Conservation (phyloP, 2,797 vertebrate genomes). For the Sebastes kiyomatsui region DNA sequence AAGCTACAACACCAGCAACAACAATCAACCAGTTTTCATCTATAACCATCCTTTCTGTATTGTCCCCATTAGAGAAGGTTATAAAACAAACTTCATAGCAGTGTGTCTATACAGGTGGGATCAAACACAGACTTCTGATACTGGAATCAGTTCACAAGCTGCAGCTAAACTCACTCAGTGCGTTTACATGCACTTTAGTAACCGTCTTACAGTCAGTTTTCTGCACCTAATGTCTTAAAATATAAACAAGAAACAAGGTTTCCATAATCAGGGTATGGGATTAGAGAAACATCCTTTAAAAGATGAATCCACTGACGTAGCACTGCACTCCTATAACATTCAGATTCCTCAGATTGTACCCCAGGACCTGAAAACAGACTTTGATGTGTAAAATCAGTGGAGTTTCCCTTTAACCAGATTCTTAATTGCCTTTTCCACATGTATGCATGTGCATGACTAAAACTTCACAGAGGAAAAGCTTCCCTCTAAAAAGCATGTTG, state of each 20-base stretch:
- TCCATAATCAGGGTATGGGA: background rate
- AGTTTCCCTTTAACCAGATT: background rate
- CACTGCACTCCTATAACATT: background rate
- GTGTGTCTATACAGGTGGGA: background rate
- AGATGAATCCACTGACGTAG: background rate
- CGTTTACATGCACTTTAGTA: background rate
- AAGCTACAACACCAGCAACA: background rate
- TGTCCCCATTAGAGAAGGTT: background rate
- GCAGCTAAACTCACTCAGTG: background rate
- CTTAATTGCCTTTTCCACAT: background rate
- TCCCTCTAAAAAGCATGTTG: background rate
- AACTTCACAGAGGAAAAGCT: background rate
- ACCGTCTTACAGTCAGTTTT: background rate
- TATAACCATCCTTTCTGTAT: background rate
- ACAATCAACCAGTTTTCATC: background rate
- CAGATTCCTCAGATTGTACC: no score
- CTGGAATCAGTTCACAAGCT: background rate
- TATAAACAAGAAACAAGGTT: background rate
- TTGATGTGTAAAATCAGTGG: background rate
- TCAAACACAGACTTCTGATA: background rate
- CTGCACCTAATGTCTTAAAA: background rate
- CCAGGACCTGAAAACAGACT: background rate
- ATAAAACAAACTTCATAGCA: background rate
- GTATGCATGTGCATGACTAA: background rate
- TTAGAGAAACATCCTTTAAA: background rate